Evolutionary conservation across 2,888 invertebrate genomes (phyloP), one percentile per base, ranked within the genome.

Genomic region (Agelastica alni): DNA sequence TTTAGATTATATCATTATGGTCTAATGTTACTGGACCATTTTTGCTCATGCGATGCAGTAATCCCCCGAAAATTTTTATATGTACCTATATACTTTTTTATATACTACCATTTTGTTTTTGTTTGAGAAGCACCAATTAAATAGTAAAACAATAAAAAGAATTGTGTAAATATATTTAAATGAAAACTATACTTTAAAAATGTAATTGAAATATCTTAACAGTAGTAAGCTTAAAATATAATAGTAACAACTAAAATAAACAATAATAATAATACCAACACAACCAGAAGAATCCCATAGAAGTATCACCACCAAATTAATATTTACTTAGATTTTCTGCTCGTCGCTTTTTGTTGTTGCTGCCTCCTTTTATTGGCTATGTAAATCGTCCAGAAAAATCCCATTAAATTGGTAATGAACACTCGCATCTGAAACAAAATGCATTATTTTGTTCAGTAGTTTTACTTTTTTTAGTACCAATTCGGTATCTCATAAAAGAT

Each of bases 331-430:
- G 46, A 34, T 39, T 49, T 53, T 28, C 49, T 53, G 31, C 39
- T 60, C 56, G 64, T 68, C 4, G 70, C 67, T 60, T 76, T 65
- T 60, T 72, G 73, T 60, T 76, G 65, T 60, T 72, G 73, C 65
- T 83, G 82, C 7, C 86, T 80, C 67, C 89, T 81, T 70, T 85
- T 85, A 56, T 83, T 82, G 2, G 90, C 87, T 44, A 91, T 70
- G 70, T 86, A 90, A 72, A 91, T 84, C 1, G 85, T 83, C 91
- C 91, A 91, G 63, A 88, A 81, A 69, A 91, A 88, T 37, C 88
- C 88, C 53, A 91, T 84, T n/a, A 90, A 66, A 70, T 89, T 90
- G 72, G 84, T 83, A 53, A 86, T 81, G 7, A 91, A 77, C n/a
- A 90, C 88, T 63, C 89, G 79, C 47, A 92, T 75, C 90, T 91